Conservation (phyloP, 2,797 vertebrate species). For the Enteromius anoplus region DNA sequence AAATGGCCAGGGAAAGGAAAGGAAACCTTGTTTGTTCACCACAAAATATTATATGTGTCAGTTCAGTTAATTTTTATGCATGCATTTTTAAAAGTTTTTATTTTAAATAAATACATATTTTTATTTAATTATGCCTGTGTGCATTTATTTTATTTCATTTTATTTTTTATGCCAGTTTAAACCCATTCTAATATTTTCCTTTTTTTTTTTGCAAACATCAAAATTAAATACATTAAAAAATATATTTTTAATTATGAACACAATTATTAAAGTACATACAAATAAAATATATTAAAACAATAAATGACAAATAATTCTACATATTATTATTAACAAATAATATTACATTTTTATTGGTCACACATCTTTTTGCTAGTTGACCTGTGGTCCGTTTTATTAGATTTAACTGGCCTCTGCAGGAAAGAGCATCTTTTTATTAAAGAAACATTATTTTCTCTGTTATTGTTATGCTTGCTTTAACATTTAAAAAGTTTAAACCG, state of each 20-base stretch:
- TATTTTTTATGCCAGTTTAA: neutral
- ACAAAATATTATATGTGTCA: neutral
- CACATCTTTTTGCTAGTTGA: neutral
- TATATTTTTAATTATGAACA: neutral
- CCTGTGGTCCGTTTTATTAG: neutral
- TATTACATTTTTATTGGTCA: neutral
- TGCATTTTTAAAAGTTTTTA: neutral
- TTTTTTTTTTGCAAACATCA: too few relatives aligned
- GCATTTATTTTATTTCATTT: neutral
- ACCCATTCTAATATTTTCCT: neutral
- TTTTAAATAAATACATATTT: neutral
- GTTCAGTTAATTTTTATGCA: neutral
- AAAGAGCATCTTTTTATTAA: neutral
- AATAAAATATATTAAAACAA: neutral
- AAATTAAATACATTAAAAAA: too few relatives aligned
- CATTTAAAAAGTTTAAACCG: constrained; percentile 7
- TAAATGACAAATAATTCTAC: neutral
- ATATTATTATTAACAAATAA: neutral
- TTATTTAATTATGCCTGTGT: neutral
- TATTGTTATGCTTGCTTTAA: neutral
- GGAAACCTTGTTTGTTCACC: neutral
- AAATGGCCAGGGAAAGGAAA: neutral
- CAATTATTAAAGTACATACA: neutral
- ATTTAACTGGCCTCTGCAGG: neutral
- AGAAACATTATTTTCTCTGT: neutral